A percentile compares a stretch with the other conserved stretches of the same genome.
Evolutionary conservation across 2,797 vertebrate species (phyloP).

Genomic region (Poecilia wingei): DNA sequence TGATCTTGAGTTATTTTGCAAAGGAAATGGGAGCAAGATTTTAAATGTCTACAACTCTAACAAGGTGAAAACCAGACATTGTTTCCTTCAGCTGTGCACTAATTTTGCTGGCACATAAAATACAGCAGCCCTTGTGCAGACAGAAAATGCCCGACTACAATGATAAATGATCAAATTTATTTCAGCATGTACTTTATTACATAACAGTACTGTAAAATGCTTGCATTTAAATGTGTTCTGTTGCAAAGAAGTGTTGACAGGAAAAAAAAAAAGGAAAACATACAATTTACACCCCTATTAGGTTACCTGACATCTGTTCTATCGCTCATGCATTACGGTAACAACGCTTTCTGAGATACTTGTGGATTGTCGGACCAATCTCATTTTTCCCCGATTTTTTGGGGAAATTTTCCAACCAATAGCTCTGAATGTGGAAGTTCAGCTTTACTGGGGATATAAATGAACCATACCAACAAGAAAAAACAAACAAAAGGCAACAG

Average conservation of each 20-base stretch:
- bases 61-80: background rate
- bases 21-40: background rate
- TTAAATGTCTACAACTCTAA: background rate
- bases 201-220: conserved; percentile 75
- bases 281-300: conserved; percentile 64
- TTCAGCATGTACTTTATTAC: conserved; percentile 78
- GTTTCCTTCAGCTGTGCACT: background rate
- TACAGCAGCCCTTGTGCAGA: background rate
- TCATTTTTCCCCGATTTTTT: conserved; percentile 28
- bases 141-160: conserved; percentile 45
- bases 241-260: conserved; percentile 64
- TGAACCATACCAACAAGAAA: background rate
- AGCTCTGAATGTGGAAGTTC: conserved; percentile 37
- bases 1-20: background rate
- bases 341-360: conserved; percentile 46
- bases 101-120: background rate
- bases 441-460: conserved; percentile 8
- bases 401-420: conserved; percentile 38
- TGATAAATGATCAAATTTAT: conserved; percentile 74
- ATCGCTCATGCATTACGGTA: conserved; percentile 58
- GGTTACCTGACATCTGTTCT: conserved; percentile 56
- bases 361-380: conserved; percentile 24
- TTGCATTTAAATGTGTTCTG: conserved; percentile 68
- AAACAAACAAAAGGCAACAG: conserved; percentile 17
- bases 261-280: conserved; percentile 26